Percentiles rank a stretch among this genome's conserved stretches.
Evolutionary conservation across 2,888 invertebrate species (phyloP).

Genomic region (Zygaena filipendulae): DNA sequence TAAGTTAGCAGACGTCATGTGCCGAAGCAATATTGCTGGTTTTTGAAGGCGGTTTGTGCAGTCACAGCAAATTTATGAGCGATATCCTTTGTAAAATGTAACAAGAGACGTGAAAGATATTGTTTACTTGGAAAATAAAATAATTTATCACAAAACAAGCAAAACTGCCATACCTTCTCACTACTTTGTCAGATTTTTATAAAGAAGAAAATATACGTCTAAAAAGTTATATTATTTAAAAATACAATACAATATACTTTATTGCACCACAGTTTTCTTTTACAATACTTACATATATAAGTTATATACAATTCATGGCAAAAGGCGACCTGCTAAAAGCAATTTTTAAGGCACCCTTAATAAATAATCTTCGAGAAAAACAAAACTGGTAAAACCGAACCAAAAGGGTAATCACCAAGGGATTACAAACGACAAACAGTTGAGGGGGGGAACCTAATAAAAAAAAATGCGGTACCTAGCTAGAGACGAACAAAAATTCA

Average conservation of each 20-base stretch:
- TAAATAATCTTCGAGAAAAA: constrained; percentile 11
- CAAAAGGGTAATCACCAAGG: constrained; percentile 32
- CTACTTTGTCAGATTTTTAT: too few species aligned
- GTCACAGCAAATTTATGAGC: constrained; percentile 9
- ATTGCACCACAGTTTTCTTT: too few species aligned
- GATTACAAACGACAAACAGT: constrained; percentile 29
- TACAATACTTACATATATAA: neutral
- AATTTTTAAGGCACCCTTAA: neutral
- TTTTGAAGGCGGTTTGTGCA: constrained; percentile 16
- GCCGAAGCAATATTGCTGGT: constrained; percentile 35
- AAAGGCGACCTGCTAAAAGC: too few species aligned
- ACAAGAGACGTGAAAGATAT: too few species aligned
- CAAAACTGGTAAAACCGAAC: constrained; percentile 18
- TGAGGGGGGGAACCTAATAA: constrained; percentile 33
- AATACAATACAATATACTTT: too few species aligned
- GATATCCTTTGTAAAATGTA: too few species aligned
- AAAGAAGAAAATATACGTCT: too few species aligned
- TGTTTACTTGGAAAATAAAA: too few species aligned
- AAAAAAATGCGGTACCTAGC: constrained; percentile 31
- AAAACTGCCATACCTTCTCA: too few species aligned
- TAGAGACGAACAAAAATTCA: constrained; percentile 55
- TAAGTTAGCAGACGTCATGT: constrained; percentile 32
- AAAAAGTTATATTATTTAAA: too few species aligned
- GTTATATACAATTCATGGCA: neutral
- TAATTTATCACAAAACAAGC: too few species aligned